Evolutionary conservation across 2,797 vertebrate species (phyloP).

Genomic region (Arctocebus calabarensis): DNA sequence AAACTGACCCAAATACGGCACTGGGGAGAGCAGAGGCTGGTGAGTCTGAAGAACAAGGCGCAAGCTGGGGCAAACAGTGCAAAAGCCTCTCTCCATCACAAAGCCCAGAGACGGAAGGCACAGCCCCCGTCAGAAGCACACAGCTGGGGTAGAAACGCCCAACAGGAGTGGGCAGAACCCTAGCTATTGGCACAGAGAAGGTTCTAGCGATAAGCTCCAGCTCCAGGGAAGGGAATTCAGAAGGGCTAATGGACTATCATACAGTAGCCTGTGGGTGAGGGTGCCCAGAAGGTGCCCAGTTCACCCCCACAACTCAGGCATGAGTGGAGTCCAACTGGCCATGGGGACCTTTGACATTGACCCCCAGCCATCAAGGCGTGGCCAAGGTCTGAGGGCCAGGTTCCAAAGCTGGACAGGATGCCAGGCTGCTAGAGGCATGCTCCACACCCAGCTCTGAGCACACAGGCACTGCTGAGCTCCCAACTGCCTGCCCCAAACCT

Average conservation of each 20-base stretch:
- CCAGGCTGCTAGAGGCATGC: not conserved
- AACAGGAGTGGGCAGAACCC: not conserved
- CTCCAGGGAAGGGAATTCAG: not conserved
- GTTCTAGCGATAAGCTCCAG: slow-evolving; percentile 25
- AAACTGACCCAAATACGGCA: slow-evolving; percentile 22
- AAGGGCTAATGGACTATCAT: not conserved
- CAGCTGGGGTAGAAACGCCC: not conserved
- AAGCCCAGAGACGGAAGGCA: not conserved
- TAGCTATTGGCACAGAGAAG: not conserved
- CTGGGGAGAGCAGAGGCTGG: not conserved
- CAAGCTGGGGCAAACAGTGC: not conserved
- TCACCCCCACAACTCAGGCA: not conserved
- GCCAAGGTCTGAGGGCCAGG: not conserved
- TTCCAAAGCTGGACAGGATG: not conserved
- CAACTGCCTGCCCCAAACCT: not conserved
- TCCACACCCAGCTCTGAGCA: not conserved
- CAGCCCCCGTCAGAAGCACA: not conserved
- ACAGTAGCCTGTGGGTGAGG: not conserved
- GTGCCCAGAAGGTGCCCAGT: not conserved
- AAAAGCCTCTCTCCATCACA: not conserved
- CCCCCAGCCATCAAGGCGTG: not conserved
- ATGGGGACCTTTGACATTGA: not conserved
- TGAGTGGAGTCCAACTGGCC: not conserved
- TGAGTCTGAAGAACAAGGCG: not conserved
- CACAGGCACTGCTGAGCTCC: not conserved